Conservation (phyloP, 2,888 invertebrate species). For the Plebejus argus region DNA sequence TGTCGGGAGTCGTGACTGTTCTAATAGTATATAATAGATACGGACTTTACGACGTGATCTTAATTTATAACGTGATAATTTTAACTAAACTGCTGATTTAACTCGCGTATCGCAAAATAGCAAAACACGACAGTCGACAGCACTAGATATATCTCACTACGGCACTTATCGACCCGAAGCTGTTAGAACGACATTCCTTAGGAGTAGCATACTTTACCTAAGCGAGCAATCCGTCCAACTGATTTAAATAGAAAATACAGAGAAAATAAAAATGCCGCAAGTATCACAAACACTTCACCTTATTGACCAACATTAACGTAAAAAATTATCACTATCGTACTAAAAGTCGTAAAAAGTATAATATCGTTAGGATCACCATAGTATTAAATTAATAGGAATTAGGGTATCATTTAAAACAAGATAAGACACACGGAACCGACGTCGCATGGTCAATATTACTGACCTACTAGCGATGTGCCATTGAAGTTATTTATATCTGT, state of each 20-base stretch:
- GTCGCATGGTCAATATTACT: slow-evolving; percentile 35
- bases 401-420: not conserved
- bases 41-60: not conserved
- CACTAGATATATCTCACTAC: not conserved
- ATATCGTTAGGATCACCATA: not conserved
- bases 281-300: not conserved
- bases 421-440: not conserved
- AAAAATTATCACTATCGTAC: not conserved
- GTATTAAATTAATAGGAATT: not conserved
- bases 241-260: slow-evolving; percentile 1
- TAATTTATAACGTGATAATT: not conserved
- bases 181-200: not conserved
- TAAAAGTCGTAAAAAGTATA: not conserved
- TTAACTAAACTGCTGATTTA: not conserved
- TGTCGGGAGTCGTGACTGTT: too few species aligned
- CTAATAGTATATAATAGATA: not conserved
- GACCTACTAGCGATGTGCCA: slow-evolving; percentile 41
- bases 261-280: not conserved
- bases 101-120: not conserved
- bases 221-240: not conserved
- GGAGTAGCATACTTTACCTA: not conserved
- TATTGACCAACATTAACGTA: not conserved
- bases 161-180: not conserved
- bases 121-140: not conserved
- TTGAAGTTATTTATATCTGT: slow-evolving; percentile 42